phyloP scores from a whole-genome alignment of 2,797 vertebrate genomes.

The Lateolabrax maculatus region DNA sequence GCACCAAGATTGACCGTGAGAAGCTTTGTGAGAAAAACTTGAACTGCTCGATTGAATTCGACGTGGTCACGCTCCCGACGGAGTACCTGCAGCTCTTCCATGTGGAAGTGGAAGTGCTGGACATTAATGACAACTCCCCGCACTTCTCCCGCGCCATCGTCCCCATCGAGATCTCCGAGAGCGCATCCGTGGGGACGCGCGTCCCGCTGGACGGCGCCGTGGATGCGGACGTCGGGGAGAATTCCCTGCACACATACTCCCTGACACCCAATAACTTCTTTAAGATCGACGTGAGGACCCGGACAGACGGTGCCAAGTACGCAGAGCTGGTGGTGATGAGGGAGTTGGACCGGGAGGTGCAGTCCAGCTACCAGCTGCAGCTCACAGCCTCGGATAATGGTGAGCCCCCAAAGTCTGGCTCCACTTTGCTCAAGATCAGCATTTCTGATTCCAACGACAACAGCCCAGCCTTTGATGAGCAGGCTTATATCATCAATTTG shows the following conservation, averaged over 20 bases:
- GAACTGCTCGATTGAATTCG: constrained; percentile 97
- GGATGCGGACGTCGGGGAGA: constrained; percentile 96
- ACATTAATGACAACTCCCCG: constrained; percentile 97
- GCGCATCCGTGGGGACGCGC: constrained; percentile 94
- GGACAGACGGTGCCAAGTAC: constrained; percentile 96
- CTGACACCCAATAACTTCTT: constrained; percentile 94
- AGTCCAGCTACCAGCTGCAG: constrained; percentile 92
- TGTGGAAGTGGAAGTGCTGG: constrained; percentile 95
- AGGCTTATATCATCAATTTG: constrained; percentile 90
- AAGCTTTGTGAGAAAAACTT: constrained; percentile 95
- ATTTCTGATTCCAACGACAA: constrained; percentile 98
- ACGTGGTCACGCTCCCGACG: constrained; percentile 96
- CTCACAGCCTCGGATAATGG: constrained; percentile 95
- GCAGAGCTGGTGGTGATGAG: constrained; percentile 94
- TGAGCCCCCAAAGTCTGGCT: constrained; percentile 92
- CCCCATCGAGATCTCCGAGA: constrained; percentile 96
- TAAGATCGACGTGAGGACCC: constrained; percentile 91
- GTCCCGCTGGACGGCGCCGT: constrained; percentile 94
- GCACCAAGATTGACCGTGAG: constrained; percentile 94
- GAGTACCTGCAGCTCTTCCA: constrained; percentile 97
- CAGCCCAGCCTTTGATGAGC: constrained; percentile 93
- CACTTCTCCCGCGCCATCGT: constrained; percentile 94
- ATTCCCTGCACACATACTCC: constrained; percentile 93
- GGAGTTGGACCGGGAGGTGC: constrained; percentile 93
- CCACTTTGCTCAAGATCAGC: constrained; percentile 93